These are phyloP conservation scores for Listrodromus nycthemerus DNA, from an alignment of 2,888 invertebrate genomes.

Conservation along the genomic window DNA sequence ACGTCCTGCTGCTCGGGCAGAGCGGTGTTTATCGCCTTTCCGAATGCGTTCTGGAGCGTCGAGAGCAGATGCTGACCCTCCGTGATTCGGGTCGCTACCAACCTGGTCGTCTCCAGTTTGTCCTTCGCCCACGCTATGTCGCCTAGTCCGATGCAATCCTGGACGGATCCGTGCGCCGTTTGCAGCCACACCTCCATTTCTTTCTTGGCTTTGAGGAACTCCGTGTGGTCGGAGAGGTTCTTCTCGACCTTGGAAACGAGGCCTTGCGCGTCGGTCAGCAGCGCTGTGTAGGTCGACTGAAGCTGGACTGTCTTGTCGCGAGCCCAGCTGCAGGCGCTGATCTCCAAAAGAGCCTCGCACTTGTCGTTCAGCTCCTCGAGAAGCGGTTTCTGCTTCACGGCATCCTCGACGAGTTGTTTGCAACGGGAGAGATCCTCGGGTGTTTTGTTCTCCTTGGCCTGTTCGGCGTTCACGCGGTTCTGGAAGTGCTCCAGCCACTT, in stretches of 20 bases:
- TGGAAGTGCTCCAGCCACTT: slow-evolving; percentile 91
- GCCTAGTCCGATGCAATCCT: slow-evolving; percentile 93
- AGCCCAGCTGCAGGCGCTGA: slow-evolving; percentile 93
- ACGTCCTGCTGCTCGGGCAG: slow-evolving; percentile 92
- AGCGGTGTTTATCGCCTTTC: slow-evolving; percentile 93
- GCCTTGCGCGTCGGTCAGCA: slow-evolving; percentile 92
- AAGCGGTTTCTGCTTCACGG: slow-evolving; percentile 90
- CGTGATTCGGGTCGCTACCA: slow-evolving; percentile 89
- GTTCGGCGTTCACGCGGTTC: slow-evolving; percentile 87
- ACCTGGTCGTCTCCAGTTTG: slow-evolving; percentile 91
- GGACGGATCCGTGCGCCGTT: slow-evolving; percentile 92
- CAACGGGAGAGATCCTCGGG: slow-evolving; percentile 92
- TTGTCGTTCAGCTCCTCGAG: slow-evolving; percentile 94
- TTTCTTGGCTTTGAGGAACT: slow-evolving; percentile 94
- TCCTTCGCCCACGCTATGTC: slow-evolving; percentile 91
- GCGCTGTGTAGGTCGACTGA: slow-evolving; percentile 92
- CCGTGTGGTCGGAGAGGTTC: slow-evolving; percentile 95
- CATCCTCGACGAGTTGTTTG: slow-evolving; percentile 91
- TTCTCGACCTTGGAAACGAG: slow-evolving; percentile 95
- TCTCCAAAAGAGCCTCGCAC: slow-evolving; percentile 94
- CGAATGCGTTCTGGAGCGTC: slow-evolving; percentile 93
- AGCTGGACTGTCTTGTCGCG: slow-evolving; percentile 94
- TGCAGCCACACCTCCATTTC: slow-evolving; percentile 94
- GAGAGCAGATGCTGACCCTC: slow-evolving; percentile 94
- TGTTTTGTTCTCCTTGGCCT: slow-evolving; percentile 89